Percentiles rank a stretch among this genome's conserved stretches.
These are phyloP conservation scores for Lycopodina hypogea DNA, from an alignment of 37 sponge, comb jelly and placozoan genomes.

Conservation along the genomic window DNA sequence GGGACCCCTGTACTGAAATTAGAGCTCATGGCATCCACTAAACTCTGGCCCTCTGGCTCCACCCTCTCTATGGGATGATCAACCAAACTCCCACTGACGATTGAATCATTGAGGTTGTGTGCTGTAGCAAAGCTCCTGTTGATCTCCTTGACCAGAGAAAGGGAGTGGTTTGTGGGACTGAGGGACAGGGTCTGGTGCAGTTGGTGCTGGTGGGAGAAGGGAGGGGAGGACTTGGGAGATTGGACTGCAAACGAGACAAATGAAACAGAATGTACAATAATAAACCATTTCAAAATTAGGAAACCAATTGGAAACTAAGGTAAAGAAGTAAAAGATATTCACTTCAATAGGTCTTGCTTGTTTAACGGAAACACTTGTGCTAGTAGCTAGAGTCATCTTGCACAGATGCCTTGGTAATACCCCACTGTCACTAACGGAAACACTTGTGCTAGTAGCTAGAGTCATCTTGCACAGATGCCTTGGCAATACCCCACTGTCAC, in stretches of 20 bases:
- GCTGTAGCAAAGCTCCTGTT: background rate
- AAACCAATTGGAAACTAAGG: no score
- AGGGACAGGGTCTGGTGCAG: background rate
- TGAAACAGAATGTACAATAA: background rate
- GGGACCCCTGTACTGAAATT: conserved; percentile 2
- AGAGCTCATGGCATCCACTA: conserved; percentile 28
- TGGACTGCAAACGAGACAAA: conserved; percentile 4
- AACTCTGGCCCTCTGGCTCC: background rate
- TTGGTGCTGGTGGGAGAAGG: background rate
- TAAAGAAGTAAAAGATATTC: no score
- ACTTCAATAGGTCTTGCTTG: no score
- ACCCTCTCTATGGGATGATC: background rate
- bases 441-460: no score
- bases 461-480: no score
- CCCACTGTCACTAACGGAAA: no score
- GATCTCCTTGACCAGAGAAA: conserved; percentile 16
- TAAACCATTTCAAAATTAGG: background rate
- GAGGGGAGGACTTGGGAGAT: conserved; percentile 19
- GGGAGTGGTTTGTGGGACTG: background rate
- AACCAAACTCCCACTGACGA: background rate
- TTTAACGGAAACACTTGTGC: no score
- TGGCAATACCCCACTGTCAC: no score
- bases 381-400: no score
- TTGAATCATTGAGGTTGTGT: background rate
- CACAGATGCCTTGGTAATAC: no score